Conservation (phyloP, 2,797 vertebrate genomes). For the Brachyrhaphis roseni region DNA sequence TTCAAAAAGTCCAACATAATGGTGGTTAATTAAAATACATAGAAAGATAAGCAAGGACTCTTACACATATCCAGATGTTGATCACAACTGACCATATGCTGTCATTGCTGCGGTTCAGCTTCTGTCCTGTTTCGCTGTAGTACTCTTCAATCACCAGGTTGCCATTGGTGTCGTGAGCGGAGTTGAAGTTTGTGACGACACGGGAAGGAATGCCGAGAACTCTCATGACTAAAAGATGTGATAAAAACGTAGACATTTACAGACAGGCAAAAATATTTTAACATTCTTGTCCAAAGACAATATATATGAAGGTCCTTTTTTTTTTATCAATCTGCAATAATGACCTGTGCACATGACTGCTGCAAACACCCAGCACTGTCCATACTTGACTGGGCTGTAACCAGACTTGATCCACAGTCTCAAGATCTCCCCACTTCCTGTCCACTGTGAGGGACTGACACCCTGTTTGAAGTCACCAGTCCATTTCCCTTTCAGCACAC, state of each 20-base stretch:
- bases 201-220: conserved; percentile 88
- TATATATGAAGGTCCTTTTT: not conserved
- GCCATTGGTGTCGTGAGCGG: conserved; percentile 87
- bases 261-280: not conserved
- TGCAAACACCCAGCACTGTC: conserved; percentile 93
- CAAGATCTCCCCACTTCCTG: conserved; percentile 85
- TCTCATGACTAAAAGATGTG: conserved; percentile 82
- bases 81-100: conserved; percentile 85
- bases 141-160: conserved; percentile 89
- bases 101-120: conserved; percentile 78
- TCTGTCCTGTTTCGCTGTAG: conserved; percentile 81
- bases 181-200: conserved; percentile 88
- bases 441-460: conserved; percentile 81
- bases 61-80: not conserved
- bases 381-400: conserved; percentile 83
- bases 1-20: not conserved
- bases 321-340: not conserved
- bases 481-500: conserved; percentile 89
- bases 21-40: not conserved
- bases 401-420: conserved; percentile 77
- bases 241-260: conserved; percentile 6
- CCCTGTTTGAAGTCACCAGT: conserved; percentile 73
- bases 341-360: conserved; percentile 92
- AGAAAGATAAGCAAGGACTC: not conserved
- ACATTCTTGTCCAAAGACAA: not conserved